A percentile compares a stretch with the other conserved stretches of the same genome.
These are phyloP conservation scores for Steatornis caripensis DNA, from an alignment of 2,113 vertebrate genomes.

Conservation along the genomic window DNA sequence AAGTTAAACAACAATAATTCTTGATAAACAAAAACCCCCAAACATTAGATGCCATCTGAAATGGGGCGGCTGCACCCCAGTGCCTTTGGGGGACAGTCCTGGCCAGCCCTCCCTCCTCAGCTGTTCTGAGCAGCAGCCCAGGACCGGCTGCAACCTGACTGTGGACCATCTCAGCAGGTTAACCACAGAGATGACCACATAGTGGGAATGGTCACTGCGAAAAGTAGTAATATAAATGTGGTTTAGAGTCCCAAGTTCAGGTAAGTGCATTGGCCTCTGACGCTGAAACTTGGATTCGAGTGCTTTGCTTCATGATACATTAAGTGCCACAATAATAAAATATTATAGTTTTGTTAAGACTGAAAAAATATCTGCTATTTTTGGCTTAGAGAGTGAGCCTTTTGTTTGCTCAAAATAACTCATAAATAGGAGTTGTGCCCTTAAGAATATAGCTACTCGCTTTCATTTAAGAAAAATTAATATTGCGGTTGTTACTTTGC, in stretches of 20 bases:
- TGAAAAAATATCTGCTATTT: not conserved
- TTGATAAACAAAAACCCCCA: not conserved
- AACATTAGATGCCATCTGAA: not conserved
- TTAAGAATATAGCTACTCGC: not conserved
- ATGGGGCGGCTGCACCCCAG: not conserved
- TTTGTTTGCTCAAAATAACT: constrained; percentile 6
- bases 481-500: not conserved
- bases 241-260: not conserved
- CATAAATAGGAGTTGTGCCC: not conserved
- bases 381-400: not conserved
- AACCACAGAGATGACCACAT: not conserved
- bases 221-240: not conserved
- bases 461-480: not conserved
- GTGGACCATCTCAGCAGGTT: not conserved
- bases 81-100: not conserved
- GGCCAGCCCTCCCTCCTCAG: not conserved
- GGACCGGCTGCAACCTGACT: not conserved
- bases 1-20: not conserved
- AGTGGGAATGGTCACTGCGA: not conserved
- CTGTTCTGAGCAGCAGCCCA: not conserved
- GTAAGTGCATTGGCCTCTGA: not conserved
- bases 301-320: not conserved
- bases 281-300: not conserved
- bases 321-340: not conserved
- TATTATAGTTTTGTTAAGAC: not conserved